Evolutionary conservation across 30 jellyfish, hydroid and myxozoan species (phyloP).

Genomic region (Phacellophora camtschatica): DNA sequence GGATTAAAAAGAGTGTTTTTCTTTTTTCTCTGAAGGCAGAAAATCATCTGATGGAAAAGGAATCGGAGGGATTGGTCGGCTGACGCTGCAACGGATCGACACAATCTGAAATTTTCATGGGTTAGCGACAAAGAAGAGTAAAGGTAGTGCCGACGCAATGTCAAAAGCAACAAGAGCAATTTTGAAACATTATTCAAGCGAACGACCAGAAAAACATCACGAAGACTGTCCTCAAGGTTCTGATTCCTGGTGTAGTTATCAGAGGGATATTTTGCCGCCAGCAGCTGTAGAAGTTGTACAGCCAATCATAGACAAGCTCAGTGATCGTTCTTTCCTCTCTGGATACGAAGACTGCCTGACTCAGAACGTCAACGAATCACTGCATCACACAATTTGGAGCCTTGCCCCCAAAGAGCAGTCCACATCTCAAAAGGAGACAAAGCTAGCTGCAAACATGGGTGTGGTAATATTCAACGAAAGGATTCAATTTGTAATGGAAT

Average conservation of each 20-base stretch:
- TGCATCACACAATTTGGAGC: background rate
- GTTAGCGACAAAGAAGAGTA: background rate
- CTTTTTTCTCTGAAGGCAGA: slow-evolving; percentile 9
- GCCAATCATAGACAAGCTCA: background rate
- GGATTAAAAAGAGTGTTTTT: background rate
- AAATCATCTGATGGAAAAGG: slow-evolving; percentile 19
- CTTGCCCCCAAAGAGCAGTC: background rate
- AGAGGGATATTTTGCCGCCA: background rate
- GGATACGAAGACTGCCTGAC: background rate
- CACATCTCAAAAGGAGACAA: slow-evolving; percentile 1
- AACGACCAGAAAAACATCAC: background rate
- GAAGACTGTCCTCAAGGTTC: slow-evolving; percentile 6
- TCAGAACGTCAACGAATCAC: background rate
- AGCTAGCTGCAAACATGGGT: background rate
- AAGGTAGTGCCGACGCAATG: slow-evolving; percentile 12
- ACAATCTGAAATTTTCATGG: background rate
- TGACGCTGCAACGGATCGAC: background rate
- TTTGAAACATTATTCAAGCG: slow-evolving; percentile 1
- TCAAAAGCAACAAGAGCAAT: slow-evolving; percentile 1
- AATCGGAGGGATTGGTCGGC: slow-evolving; percentile 8
- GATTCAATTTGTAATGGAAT: background rate
- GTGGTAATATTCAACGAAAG: background rate
- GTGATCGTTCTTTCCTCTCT: background rate
- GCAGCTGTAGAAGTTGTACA: background rate
- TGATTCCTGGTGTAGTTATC: background rate